A percentile compares a stretch with the other conserved stretches of the same genome.
These are phyloP conservation scores for Anthoscopus minutus DNA, from an alignment of 2,113 vertebrate species.

Conservation along the genomic window DNA sequence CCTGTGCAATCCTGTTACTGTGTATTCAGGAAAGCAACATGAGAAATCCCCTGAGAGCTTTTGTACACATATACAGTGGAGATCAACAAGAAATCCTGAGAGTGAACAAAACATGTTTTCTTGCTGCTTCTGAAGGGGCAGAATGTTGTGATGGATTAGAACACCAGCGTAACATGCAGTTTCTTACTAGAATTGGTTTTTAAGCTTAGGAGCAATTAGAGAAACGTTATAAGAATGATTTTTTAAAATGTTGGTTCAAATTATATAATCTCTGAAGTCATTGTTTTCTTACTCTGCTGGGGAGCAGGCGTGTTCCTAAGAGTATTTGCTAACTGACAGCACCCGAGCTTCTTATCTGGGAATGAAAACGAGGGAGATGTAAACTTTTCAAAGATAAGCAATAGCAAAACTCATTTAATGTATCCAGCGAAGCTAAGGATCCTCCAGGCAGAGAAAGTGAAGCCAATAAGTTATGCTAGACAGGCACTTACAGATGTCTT, in stretches of 20 bases:
- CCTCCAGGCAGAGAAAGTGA: slow-evolving; percentile 41
- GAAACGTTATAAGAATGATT: background rate
- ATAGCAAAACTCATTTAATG: background rate
- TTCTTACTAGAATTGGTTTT: background rate
- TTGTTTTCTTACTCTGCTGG: background rate
- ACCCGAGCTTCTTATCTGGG: background rate
- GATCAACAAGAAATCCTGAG: slow-evolving; percentile 51
- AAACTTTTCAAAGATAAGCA: slow-evolving; percentile 51
- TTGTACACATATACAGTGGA: slow-evolving; percentile 58
- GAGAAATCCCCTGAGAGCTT: slow-evolving; percentile 48
- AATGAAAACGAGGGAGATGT: background rate
- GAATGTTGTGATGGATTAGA: slow-evolving; percentile 3
- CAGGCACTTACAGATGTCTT: slow-evolving; percentile 62
- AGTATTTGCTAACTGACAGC: background rate
- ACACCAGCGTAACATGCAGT: background rate
- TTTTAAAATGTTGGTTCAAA: background rate
- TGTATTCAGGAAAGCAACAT: slow-evolving; percentile 40
- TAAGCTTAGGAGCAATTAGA: background rate
- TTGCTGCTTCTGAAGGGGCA: slow-evolving; percentile 32
- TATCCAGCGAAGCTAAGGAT: slow-evolving; percentile 12
- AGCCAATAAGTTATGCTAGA: slow-evolving; percentile 63
- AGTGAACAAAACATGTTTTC: slow-evolving; percentile 59
- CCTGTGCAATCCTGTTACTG: slow-evolving; percentile 24
- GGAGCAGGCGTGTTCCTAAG: background rate
- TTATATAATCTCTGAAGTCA: slow-evolving; percentile 1